phyloP scores from a whole-genome alignment of 2,888 invertebrate genomes.

The Carcina quercana region DNA sequence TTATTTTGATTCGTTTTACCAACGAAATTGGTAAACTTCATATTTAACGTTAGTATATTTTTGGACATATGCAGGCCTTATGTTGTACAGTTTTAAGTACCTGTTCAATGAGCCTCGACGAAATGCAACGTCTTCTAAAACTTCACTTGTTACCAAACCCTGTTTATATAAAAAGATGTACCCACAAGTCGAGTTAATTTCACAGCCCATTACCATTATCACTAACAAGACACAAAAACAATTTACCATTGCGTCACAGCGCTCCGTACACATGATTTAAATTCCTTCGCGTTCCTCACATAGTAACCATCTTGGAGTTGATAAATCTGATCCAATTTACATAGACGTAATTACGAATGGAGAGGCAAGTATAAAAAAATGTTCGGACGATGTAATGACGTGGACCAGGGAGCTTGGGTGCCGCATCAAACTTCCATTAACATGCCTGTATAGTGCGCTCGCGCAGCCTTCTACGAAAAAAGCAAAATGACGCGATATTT shows the following conservation, averaged over 20 bases:
- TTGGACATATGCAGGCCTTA: too few species aligned
- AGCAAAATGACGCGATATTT: background rate
- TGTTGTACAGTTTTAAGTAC: too few species aligned
- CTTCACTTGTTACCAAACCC: too few species aligned
- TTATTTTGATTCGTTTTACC: too few species aligned
- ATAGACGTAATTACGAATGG: constrained; percentile 53
- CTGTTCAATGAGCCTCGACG: too few species aligned
- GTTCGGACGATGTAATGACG: constrained; percentile 30
- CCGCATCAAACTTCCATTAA: constrained; percentile 51
- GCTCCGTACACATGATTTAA: constrained; percentile 29
- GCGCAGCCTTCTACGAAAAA: constrained; percentile 6
- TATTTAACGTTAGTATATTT: too few species aligned
- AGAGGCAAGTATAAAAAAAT: constrained; percentile 26
- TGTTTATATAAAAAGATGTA: too few species aligned
- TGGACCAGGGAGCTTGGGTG: constrained; percentile 31
- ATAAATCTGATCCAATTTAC: constrained; percentile 65
- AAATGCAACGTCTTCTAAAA: too few species aligned
- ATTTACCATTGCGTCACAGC: constrained; percentile 16
- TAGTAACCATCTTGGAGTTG: constrained; percentile 25
- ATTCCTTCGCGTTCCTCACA: constrained; percentile 37
- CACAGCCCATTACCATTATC: constrained; percentile 2
- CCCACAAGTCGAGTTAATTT: too few species aligned
- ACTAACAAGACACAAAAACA: constrained; percentile 9
- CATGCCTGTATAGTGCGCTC: constrained; percentile 27
- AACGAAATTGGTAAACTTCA: too few species aligned